A percentile compares a stretch with the other conserved stretches of the same genome.
phyloP scores from a whole-genome alignment of 2,888 invertebrate genomes.

The Pyrrhosoma nymphula region DNA sequence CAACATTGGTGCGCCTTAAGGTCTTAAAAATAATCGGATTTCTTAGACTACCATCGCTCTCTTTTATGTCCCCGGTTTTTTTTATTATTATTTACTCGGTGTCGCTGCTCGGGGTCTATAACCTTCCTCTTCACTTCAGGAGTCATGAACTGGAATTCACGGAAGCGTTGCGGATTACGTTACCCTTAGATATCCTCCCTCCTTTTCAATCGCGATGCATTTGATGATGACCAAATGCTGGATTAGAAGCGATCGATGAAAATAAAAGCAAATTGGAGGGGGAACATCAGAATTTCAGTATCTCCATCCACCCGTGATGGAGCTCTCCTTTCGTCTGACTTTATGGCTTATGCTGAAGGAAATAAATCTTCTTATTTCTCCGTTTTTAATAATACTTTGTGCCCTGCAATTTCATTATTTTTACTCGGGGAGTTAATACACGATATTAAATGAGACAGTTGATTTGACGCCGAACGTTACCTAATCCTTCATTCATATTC shows the following conservation, averaged over 20 bases:
- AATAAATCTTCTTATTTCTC: not conserved
- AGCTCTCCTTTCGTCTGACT: not conserved
- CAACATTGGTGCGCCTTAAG: not conserved
- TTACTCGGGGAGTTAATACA: not conserved
- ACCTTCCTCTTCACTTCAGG: not conserved
- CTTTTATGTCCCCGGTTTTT: not conserved
- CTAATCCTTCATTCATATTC: too few relatives aligned
- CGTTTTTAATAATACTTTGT: not conserved
- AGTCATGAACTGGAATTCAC: not conserved
- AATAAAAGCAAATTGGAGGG: not conserved
- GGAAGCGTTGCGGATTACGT: not conserved
- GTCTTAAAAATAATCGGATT: not conserved
- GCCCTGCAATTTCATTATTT: not conserved
- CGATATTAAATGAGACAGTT: too few relatives aligned
- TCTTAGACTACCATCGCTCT: not conserved
- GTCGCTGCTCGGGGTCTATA: not conserved
- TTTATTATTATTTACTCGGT: not conserved
- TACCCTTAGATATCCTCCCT: not conserved
- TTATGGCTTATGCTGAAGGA: not conserved
- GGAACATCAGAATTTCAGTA: not conserved
- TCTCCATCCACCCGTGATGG: not conserved
- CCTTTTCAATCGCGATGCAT: not conserved
- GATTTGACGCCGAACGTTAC: too few relatives aligned
- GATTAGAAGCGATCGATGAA: not conserved
- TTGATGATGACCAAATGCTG: slow-evolving; percentile 3